Evolutionary conservation across 2,888 invertebrate genomes (phyloP), one percentile per base, ranked within the genome.

Genomic region (Agriopis leucophaearia): DNA sequence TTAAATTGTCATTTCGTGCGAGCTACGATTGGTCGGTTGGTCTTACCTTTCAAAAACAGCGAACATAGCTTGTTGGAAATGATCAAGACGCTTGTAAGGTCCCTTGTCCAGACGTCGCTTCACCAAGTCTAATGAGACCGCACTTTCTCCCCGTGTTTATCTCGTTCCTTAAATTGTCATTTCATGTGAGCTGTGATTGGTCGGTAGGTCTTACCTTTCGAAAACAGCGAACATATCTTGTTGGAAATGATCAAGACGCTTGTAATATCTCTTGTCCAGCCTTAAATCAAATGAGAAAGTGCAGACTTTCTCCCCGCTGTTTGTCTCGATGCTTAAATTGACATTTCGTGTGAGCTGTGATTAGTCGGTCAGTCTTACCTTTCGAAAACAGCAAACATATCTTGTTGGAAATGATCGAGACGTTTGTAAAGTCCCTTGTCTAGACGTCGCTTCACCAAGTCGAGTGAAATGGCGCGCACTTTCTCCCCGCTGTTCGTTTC

Each of bases 61-160:
- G 86, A 99, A 99, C 84, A 99, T 96, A 84, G 99, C 99, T 80
- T 98, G 98, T 93, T 99, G 99, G 91, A 99, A 99, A 64, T 96
- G 95, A 87, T 99, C 99, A 71, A 99, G 92, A 8, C 99, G 95
- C 79, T 97, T 97, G 89, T 99, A 99, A 5, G 98, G 95, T 0
- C 98, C 98, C 86, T 97, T 96, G 84, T 99, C 99, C 52, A 99
- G 92, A 27, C 99, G 95, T 27, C 98, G 95, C 87, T 99, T 99
- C 60, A 99, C 98, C 64, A 99, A 94, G 87, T 99, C 99, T 77
- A 99, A 94, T 0, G 98, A 98, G 62, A 98, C 95, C 98, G 96
- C 0, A 96, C 94, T 82, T 97, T 97, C 74, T 89, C 91, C 0
- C 94, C 94, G 69, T n/a, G n/a, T n/a, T n/a, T n/a, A n/a, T n/a